Evolutionary conservation across 2,888 invertebrate species (phyloP).

Genomic region (Parascotia fuliginaria): DNA sequence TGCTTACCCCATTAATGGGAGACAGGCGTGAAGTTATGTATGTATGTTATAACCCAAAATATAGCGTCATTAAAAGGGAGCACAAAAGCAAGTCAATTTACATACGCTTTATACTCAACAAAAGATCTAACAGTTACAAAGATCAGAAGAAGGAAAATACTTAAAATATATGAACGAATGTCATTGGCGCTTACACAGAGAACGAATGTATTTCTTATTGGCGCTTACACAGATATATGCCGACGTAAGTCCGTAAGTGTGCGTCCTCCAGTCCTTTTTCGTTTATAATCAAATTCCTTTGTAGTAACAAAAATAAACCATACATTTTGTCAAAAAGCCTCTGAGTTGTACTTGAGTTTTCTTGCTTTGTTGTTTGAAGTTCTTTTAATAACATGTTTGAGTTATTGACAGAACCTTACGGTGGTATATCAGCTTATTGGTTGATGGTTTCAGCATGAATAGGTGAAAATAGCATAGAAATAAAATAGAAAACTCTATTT

Average conservation of each 20-base stretch:
- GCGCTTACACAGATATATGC: not conserved
- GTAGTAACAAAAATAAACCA: conserved; percentile 54
- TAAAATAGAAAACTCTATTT: too few species aligned
- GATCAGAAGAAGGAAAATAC: not conserved
- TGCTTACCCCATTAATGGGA: too few species aligned
- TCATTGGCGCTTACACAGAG: too few species aligned
- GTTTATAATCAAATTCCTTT: conserved; percentile 60
- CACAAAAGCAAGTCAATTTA: not conserved
- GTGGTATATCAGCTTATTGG: too few species aligned
- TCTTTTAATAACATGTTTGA: not conserved
- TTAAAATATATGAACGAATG: not conserved
- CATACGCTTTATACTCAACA: not conserved
- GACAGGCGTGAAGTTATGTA: too few species aligned
- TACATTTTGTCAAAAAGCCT: conserved; percentile 52
- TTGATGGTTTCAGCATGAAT: too few species aligned
- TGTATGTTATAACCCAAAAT: too few species aligned
- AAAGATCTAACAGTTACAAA: not conserved
- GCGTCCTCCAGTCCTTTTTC: conserved; percentile 36
- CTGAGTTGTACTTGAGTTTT: conserved; percentile 52
- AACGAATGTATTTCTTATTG: not conserved
- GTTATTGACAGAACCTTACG: not conserved
- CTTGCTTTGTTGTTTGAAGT: conserved; percentile 40
- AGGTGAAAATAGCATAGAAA: too few species aligned
- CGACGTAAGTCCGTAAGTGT: conserved; percentile 13
- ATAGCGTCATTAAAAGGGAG: too few species aligned